Evolutionary conservation across 2,113 vertebrate genomes (phyloP), one percentile per base, ranked within the genome.

Genomic region (Equus przewalskii): DNA sequence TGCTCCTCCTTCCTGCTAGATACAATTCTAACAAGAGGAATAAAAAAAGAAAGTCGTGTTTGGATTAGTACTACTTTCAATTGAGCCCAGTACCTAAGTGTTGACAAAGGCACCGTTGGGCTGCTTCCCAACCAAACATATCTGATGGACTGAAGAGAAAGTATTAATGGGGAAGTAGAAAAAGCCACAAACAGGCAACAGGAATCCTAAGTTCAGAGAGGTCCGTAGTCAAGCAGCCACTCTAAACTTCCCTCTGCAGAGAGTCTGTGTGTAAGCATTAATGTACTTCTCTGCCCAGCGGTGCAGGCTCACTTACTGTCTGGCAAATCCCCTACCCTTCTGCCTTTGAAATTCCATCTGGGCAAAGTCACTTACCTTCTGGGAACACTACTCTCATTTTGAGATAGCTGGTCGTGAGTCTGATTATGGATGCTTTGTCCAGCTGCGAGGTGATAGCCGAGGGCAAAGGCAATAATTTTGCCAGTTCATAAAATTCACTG

Each of bases 371-470:
- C 99, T 98, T 99, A 99, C 99, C 99, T 99, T 99, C 99, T 19
- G 99, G 99, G 78, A 99, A 99, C 76, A 99, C 99, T 51, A 99
- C 99, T 76, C 99, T 99, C 99, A 99, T 99, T 98, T 99, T 99
- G 98, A 99, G 99, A 98, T 99, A 99, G 98, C 99, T 99, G 85
- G 99, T 99, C 1, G 99, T 99, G 80, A 99, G 99, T 19, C 99
- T 99, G 98, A 99, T 99, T 98, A 99, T 99, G 94, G 99, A 99
- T 82, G 99, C 99, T 98, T 99, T 99, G 96, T 99, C 99, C 98
- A 99, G 99, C 98, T 99, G 99, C 30, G 99, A 99, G 95, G 99
- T 99, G 99, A 99, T 99, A 97, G 99, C 99, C 0, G 99, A 99
- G 93, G 99, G 99, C 97, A 99, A 98, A 97, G 99, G 99, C 98